Evolutionary conservation across 2,888 invertebrate genomes (phyloP).

Genomic region (Clanis bilineata): DNA sequence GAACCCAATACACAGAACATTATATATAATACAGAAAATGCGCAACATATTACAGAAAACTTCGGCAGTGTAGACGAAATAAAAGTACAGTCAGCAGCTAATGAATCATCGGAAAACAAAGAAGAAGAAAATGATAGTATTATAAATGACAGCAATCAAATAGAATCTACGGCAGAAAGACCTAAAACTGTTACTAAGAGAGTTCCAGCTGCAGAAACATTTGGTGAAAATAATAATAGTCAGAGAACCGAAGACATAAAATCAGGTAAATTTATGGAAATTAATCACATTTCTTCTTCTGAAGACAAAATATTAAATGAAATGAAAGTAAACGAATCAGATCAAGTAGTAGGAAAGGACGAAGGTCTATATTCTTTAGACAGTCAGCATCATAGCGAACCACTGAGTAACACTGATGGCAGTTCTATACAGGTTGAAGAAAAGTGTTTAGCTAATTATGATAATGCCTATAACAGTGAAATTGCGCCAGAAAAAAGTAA

Average conservation of each 20-base stretch:
- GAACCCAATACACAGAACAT: background rate
- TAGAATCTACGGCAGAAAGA: background rate
- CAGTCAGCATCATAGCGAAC: background rate
- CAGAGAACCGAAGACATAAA: constrained; percentile 4
- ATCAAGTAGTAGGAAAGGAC: background rate
- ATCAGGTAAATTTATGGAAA: constrained; percentile 21
- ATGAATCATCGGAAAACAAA: constrained; percentile 3
- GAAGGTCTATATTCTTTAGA: background rate
- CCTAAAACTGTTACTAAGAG: constrained; percentile 1
- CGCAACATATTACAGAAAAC: constrained; percentile 2
- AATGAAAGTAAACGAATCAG: background rate
- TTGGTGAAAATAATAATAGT: background rate
- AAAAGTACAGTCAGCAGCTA: constrained; percentile 18
- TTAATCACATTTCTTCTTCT: constrained; percentile 23
- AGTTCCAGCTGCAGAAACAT: background rate
- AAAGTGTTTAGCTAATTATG: background rate
- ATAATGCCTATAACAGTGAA: constrained; percentile 11
- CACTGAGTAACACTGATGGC: background rate
- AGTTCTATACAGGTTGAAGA: constrained; percentile 17
- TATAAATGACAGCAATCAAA: background rate
- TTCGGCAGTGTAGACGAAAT: background rate
- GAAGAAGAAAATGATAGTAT: constrained; percentile 15
- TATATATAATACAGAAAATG: background rate
- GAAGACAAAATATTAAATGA: constrained; percentile 8
- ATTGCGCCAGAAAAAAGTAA: constrained; percentile 17